These are phyloP conservation scores for Platerodrilus igneus DNA, from an alignment of 2,888 invertebrate genomes.

Conservation along the genomic window DNA sequence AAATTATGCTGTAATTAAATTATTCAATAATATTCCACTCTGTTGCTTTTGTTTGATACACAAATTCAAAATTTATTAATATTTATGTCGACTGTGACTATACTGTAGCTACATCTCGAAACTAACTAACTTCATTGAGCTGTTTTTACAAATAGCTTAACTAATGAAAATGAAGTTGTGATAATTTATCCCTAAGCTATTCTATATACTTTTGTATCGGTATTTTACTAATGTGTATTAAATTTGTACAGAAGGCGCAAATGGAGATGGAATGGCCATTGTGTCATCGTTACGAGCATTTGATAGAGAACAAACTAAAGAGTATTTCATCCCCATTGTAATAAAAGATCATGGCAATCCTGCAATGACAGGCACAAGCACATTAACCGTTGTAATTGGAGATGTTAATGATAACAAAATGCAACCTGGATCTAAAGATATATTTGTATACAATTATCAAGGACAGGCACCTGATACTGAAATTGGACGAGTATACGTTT, in stretches of 20 bases:
- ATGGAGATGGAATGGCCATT: slow-evolving; percentile 96
- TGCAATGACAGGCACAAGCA: slow-evolving; percentile 94
- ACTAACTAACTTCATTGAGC: no score
- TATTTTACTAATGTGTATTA: background rate
- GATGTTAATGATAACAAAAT: slow-evolving; percentile 98
- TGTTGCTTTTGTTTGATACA: no score
- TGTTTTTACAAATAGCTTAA: background rate
- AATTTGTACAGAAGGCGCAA: slow-evolving; percentile 86
- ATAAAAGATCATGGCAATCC: slow-evolving; percentile 96
- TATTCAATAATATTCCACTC: no score
- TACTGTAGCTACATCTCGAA: no score
- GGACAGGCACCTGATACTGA: slow-evolving; percentile 82
- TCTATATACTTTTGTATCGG: background rate
- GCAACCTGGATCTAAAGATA: slow-evolving; percentile 95
- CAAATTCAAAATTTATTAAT: no score
- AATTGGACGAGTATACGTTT: slow-evolving; percentile 93
- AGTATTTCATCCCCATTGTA: slow-evolving; percentile 93
- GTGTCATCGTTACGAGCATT: slow-evolving; percentile 91
- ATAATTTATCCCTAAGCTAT: background rate
- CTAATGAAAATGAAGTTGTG: background rate
- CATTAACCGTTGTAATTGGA: slow-evolving; percentile 92
- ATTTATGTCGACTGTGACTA: no score
- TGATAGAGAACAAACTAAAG: slow-evolving; percentile 93
- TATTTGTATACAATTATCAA: slow-evolving; percentile 95
- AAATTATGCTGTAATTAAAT: no score